Base-by-base conservation (phyloP, 1,140 invertebrate species). In the Ostrea edulis region DNA sequence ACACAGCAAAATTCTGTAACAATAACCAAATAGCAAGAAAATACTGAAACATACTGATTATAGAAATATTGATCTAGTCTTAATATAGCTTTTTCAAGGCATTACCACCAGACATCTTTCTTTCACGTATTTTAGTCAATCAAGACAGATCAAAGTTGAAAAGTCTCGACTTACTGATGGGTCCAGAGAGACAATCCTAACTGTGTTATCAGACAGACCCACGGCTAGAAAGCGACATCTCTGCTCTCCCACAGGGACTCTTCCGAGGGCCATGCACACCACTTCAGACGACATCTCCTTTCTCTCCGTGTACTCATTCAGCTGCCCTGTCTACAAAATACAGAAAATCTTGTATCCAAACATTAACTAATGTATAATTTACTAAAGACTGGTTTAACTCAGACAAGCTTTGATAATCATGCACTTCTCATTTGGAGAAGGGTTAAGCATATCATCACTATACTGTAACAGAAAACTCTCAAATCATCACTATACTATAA, bases 261-360 rank as follows among this genome's bases (percentile, higher is more conserved):
- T 98, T 2, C 98, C 99, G 53, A 99, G 93, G 0, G 98, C 98
- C 99, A 99, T 99, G 92, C 99, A 99, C 90, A 99, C 97, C 0
- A 99, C 98, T 94, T 99, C 98, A 2, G 97, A 97, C 8, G 98
- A 97, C 97, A 99, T 98, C 93, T 99, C 98, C 92, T 99, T 98
- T 17, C 98, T 96, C 93, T 99, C 98, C 8, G 98, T 99, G 92
- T 99, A 99, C 94, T 99, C 99, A 95, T 99, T 99, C 52, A 99
- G 95, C 95, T 99, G 98, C 0, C 99, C 99, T 91, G 98, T 98
- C 98, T 99, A 93, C 22, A 90, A 91, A 86, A 14, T 53, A 51
- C 87, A 89, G 83, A 96, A 95, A 93, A 86, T 92, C 85, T 92
- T 91, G 85, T 25, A 82, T 35, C 53, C 55, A 17, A 81, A 35